Percentiles rank a stretch among this genome's conserved stretches.
Evolutionary conservation across 2,113 vertebrate genomes (phyloP).

Genomic region (Suricata suricatta): DNA sequence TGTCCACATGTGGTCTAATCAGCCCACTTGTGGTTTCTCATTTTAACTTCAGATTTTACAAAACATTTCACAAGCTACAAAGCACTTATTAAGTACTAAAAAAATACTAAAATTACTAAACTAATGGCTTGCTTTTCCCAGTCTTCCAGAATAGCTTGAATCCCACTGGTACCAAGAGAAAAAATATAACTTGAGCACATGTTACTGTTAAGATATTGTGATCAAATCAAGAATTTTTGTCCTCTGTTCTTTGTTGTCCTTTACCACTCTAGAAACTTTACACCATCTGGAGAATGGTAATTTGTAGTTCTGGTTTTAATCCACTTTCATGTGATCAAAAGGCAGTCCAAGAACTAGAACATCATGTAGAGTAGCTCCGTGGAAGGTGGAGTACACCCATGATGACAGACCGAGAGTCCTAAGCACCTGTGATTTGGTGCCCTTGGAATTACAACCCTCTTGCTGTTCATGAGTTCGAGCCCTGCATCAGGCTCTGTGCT

Average conservation of each 20-base stretch:
- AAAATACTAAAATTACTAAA: not conserved
- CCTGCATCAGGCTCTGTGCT: no score
- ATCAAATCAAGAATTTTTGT: not conserved
- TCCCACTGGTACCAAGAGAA: not conserved
- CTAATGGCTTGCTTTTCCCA: not conserved
- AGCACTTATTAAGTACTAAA: not conserved
- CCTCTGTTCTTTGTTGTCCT: not conserved
- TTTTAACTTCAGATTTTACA: slow-evolving; percentile 44
- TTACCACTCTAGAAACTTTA: not conserved
- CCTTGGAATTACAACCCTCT: not conserved
- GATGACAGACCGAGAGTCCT: no score
- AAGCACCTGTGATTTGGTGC: not conserved
- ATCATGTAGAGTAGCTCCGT: no score
- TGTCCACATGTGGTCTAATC: not conserved
- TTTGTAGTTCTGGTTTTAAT: not conserved
- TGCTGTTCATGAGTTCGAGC: no score
- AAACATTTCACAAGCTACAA: not conserved
- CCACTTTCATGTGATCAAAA: not conserved
- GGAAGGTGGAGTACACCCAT: no score
- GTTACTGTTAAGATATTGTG: not conserved
- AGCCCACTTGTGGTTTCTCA: not conserved
- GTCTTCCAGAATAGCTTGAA: not conserved
- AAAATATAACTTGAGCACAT: not conserved
- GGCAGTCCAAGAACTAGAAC: not conserved
- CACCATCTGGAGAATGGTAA: not conserved